phyloP scores from a whole-genome alignment of 2,797 vertebrate species.

The Adrianichthys oophorus region DNA sequence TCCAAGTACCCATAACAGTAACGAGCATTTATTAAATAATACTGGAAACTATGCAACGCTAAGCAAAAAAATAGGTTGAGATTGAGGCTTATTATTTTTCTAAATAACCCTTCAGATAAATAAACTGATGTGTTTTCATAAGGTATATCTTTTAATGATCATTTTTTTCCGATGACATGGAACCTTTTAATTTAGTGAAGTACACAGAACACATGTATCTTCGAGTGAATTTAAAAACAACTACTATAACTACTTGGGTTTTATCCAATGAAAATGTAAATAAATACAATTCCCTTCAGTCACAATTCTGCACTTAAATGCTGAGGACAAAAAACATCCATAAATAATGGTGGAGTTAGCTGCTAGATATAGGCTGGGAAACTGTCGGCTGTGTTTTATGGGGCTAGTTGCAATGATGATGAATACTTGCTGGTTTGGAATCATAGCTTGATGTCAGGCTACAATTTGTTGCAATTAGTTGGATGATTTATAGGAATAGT shows the following conservation, averaged over 20 bases:
- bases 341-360: slow-evolving; percentile 75
- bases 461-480: slow-evolving; percentile 84
- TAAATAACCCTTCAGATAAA: slow-evolving; percentile 8
- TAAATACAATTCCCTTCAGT: slow-evolving; percentile 71
- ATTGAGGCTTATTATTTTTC: slow-evolving; percentile 8
- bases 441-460: slow-evolving; percentile 84
- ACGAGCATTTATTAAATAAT: slow-evolving; percentile 41
- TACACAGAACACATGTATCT: slow-evolving; percentile 6
- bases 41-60: slow-evolving; percentile 5
- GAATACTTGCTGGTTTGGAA: slow-evolving; percentile 81
- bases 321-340: slow-evolving; percentile 75
- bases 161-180: background rate
- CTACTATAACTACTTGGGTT: slow-evolving; percentile 38
- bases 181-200: too few relatives aligned
- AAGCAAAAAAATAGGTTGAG: background rate
- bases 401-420: slow-evolving; percentile 78
- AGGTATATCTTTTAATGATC: background rate
- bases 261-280: slow-evolving; percentile 60
- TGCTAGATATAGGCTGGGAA: slow-evolving; percentile 74
- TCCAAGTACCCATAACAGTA: slow-evolving; percentile 32
- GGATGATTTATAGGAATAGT: slow-evolving; percentile 80
- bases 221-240: slow-evolving; percentile 33
- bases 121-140: slow-evolving; percentile 1
- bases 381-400: slow-evolving; percentile 74
- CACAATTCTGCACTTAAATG: slow-evolving; percentile 67